Evolutionary conservation across 2,113 vertebrate genomes (phyloP).

Genomic region (Pteropus alecto): DNA sequence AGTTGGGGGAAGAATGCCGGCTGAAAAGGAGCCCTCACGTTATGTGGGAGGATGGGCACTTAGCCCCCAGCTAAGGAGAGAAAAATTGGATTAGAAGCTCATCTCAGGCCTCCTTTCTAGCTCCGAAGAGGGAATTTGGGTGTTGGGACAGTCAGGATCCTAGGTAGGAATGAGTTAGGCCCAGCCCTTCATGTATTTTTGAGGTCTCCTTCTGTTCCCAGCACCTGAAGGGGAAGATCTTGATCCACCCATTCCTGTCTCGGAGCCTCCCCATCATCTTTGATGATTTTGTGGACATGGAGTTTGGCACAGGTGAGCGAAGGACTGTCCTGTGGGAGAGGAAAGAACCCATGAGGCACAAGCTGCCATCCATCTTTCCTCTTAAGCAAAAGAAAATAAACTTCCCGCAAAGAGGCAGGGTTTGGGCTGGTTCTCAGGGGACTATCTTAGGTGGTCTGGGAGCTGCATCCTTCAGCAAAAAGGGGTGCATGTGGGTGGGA

Average conservation of each 20-base stretch:
- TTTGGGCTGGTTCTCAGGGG: background rate
- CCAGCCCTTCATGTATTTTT: rapidly evolving
- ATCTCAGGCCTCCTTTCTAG: background rate
- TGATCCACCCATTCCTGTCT: slow-evolving; percentile 88
- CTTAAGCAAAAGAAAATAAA: background rate
- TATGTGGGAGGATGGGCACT: background rate
- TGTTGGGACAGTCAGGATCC: background rate
- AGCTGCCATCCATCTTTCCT: rapidly evolving
- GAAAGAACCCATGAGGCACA: background rate
- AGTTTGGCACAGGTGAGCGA: slow-evolving; percentile 88
- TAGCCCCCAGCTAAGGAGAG: background rate
- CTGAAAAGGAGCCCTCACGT: background rate
- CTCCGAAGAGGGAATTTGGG: too few species aligned
- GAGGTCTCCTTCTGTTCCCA: slow-evolving; percentile 15
- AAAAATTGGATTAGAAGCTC: background rate
- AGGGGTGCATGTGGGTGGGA: background rate
- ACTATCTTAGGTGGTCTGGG: background rate
- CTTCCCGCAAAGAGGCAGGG: background rate
- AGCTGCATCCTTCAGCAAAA: background rate
- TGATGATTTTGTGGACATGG: slow-evolving; percentile 91
- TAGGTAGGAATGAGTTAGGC: background rate
- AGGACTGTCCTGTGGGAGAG: background rate
- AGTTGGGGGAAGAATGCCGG: background rate
- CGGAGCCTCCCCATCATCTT: slow-evolving; percentile 89
- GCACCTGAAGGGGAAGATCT: slow-evolving; percentile 89